Base-by-base conservation (phyloP, 2,797 vertebrate genomes). In the Microcaecilia unicolor region DNA sequence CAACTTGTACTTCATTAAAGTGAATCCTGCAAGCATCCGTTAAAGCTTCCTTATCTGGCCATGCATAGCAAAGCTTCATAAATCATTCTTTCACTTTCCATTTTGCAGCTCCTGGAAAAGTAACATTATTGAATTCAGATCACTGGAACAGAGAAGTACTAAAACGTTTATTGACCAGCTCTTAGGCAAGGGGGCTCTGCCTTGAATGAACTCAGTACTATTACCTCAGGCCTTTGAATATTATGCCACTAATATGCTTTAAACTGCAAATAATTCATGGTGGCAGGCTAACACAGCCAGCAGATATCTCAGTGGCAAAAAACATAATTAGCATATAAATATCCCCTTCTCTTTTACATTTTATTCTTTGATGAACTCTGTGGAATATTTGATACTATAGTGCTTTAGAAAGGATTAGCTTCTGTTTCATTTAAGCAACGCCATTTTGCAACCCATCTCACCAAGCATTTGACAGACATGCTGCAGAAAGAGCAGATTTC, bases 1-100 rank as follows among this genome's bases (percentile, higher is more conserved):
- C 75, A 79, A 81, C 70, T 81, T 81, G 72, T 76, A 76, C 68
- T 85, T 84, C 78, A 81, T 81, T 80, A 81, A 69, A 79, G 62
- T 55, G 64, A 79, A 75, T 74, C 61, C 61, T 71, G 68, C 62
- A 71, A 78, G 61, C 67, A 75, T 77, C 76, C 65, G 73, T 80
- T 81, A 77, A 71, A 75, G 68, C 72, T 71, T 76, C 79, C 61
- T 74, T 77, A 72, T 72, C 69, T 74, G 72, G 48, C 61, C 64
- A 71, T 68, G 72, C 78, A 75, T 72, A 77, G 61, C 61, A 55
- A 74, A 63, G 60, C 57, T 72, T 72, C 78, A 83, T 84, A 83
- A 83, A 84, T 84, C 81, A 81, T 80, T 68, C 69, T 81, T 72
- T 80, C 73, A 66, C 61, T 76, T 78, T 75, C 51, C 54, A 66